Evolutionary conservation across 2,888 invertebrate genomes (phyloP), one percentile per base, ranked within the genome.

Genomic region (Megastigmus dorsalis): DNA sequence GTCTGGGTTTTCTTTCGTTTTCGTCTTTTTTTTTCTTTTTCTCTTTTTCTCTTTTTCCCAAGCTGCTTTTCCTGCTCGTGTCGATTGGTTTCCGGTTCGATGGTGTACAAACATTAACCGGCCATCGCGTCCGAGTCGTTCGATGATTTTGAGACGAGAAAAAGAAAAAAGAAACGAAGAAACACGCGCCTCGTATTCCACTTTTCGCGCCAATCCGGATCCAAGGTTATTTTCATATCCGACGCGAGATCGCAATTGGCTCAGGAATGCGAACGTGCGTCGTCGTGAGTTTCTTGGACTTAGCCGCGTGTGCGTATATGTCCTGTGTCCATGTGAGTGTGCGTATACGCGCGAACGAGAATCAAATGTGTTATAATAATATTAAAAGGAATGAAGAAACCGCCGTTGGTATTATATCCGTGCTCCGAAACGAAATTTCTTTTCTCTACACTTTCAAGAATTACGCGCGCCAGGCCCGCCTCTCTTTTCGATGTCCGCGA

Each of bases 141-240:
- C 13, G 6, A 10, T 13, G 13, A 3, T 7, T 2, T 38, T 38
- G 38, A 38, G n/a, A n/a, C n/a, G n/a, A 38, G 2, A 38, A 13
- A 20, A 48, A 48, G 9, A 20, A 10, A 48, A 48, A 48, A 23
- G 13, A 48, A 48, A 48, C 23, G 48, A 23, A 33, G 33, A 20
- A 20, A 36, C 54, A 26, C 43, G 18, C 7, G 43, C 36, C 38
- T 38, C 50, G 9, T 28, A 63, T 63, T 63, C 50, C 45, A 41
- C 50, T 59, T 68, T 68, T 59, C 54, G 66, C 41, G 55, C 30
- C 41, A 48, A 50, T 78, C 52, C 73, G 71, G 62, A 68, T 60
- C 76, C 75, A 75, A 77, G 78, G 76, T 74, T 74, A 76, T 75
- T 74, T 75, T 79, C 78, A 79, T 65, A 57, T 72, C 62, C 60